phyloP scores from a whole-genome alignment of 2,797 vertebrate species.

The Meda fulgida region DNA sequence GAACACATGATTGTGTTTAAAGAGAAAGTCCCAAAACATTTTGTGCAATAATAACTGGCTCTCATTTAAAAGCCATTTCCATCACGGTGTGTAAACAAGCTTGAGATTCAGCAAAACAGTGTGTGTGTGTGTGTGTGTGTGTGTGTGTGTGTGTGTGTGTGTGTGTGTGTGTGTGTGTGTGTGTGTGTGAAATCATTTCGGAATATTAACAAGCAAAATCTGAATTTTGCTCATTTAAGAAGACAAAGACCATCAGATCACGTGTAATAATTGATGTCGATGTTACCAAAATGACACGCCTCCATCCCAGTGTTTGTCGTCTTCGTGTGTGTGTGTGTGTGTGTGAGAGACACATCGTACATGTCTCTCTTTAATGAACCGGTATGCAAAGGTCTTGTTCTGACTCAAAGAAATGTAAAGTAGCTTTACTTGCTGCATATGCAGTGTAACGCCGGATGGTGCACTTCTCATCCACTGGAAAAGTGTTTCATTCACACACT shows the following conservation, averaged over 20 bases:
- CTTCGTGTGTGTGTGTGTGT: too few species aligned
- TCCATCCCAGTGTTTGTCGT: neutral
- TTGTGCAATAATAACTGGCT: constrained; percentile 87
- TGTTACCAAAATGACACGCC: constrained; percentile 6
- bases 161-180: neutral
- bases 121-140: constrained; percentile 28
- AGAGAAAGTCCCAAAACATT: constrained; percentile 76
- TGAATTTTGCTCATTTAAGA: constrained; percentile 26
- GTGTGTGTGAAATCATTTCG: neutral
- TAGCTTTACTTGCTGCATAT: constrained; percentile 70
- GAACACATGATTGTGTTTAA: constrained; percentile 71
- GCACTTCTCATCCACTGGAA: constrained; percentile 64
- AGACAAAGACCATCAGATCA: neutral
- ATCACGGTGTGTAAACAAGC: constrained; percentile 24
- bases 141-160: constrained; percentile 30
- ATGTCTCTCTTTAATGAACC: constrained; percentile 58
- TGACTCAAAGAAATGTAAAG: constrained; percentile 61
- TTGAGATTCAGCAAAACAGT: constrained; percentile 12
- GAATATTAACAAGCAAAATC: constrained; percentile 25
- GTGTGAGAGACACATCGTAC: constrained; percentile 38
- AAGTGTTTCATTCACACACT: constrained; percentile 67
- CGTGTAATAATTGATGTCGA: neutral
- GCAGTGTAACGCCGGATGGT: too few species aligned
- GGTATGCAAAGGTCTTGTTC: constrained; percentile 68
- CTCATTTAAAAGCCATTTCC: constrained; percentile 64